Evolutionary conservation across 2,888 invertebrate genomes (phyloP).

Genomic region (Thera britannica): DNA sequence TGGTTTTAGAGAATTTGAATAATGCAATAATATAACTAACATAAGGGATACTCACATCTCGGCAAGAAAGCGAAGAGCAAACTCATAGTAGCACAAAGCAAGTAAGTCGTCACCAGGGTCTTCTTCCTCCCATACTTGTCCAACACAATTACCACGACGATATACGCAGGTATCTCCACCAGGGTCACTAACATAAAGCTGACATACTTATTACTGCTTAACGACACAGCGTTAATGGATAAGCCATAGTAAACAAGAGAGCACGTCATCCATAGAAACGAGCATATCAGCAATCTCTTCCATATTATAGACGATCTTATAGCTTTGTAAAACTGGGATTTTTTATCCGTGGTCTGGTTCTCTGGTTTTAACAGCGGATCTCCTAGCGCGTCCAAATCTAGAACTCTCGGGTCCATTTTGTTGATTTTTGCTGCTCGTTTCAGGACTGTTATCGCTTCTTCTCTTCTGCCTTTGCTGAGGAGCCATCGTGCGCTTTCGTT

Average conservation of each 20-base stretch:
- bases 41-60: slow-evolving; percentile 71
- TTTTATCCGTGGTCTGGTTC: slow-evolving; percentile 65
- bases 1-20: too few species aligned
- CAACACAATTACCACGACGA: slow-evolving; percentile 87
- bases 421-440: slow-evolving; percentile 88
- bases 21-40: not conserved
- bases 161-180: slow-evolving; percentile 90
- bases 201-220: slow-evolving; percentile 90
- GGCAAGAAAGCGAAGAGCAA: slow-evolving; percentile 86
- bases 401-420: slow-evolving; percentile 76
- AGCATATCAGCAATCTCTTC: slow-evolving; percentile 86
- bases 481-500: slow-evolving; percentile 93
- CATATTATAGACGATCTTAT: slow-evolving; percentile 84
- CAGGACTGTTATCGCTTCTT: slow-evolving; percentile 87
- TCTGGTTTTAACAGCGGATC: slow-evolving; percentile 69
- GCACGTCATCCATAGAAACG: slow-evolving; percentile 91
- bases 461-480: slow-evolving; percentile 87
- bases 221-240: slow-evolving; percentile 89
- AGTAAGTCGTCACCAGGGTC: slow-evolving; percentile 85
- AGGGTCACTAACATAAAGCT: slow-evolving; percentile 88
- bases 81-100: slow-evolving; percentile 86
- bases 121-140: slow-evolving; percentile 87
- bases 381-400: slow-evolving; percentile 75
- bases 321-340: slow-evolving; percentile 77
- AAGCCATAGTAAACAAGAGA: slow-evolving; percentile 92